Evolutionary conservation across 2,113 vertebrate genomes (phyloP).

Genomic region (Pygoscelis adeliae): DNA sequence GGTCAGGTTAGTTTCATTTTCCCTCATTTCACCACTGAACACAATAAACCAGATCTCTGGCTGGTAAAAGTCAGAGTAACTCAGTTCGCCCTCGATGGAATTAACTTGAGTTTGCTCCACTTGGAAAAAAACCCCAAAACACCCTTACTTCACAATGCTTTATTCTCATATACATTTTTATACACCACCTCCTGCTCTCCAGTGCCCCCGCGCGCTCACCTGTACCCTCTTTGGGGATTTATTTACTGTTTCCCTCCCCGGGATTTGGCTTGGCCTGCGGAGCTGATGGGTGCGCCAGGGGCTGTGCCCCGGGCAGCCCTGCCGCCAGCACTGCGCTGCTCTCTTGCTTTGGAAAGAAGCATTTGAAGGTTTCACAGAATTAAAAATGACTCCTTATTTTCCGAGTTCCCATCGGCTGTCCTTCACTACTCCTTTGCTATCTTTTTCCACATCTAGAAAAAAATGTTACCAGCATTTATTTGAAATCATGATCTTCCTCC

Average conservation of each 20-base stretch:
- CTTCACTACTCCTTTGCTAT: not conserved
- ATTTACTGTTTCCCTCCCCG: not conserved
- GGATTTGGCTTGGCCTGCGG: not conserved
- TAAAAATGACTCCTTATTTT: not conserved
- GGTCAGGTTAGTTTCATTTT: not conserved
- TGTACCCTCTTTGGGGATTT: too few relatives aligned
- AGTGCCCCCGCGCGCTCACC: fast-evolving
- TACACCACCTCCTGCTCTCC: not conserved
- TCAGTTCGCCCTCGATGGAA: not conserved
- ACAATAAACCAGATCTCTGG: not conserved
- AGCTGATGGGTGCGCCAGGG: not conserved
- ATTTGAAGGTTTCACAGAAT: not conserved
- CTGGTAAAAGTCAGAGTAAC: not conserved
- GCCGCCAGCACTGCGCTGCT: not conserved
- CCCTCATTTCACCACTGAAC: not conserved
- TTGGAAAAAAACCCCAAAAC: not conserved
- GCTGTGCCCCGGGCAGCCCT: not conserved
- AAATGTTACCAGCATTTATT: not conserved
- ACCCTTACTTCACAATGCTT: not conserved
- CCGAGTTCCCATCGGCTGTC: not conserved
- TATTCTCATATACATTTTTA: not conserved
- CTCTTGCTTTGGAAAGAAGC: not conserved
- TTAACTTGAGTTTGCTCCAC: not conserved
- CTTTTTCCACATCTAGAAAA: not conserved
- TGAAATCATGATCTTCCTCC: not conserved